Evolutionary conservation across 2,888 invertebrate species (phyloP).

Genomic region (Netelia fuscicornis): DNA sequence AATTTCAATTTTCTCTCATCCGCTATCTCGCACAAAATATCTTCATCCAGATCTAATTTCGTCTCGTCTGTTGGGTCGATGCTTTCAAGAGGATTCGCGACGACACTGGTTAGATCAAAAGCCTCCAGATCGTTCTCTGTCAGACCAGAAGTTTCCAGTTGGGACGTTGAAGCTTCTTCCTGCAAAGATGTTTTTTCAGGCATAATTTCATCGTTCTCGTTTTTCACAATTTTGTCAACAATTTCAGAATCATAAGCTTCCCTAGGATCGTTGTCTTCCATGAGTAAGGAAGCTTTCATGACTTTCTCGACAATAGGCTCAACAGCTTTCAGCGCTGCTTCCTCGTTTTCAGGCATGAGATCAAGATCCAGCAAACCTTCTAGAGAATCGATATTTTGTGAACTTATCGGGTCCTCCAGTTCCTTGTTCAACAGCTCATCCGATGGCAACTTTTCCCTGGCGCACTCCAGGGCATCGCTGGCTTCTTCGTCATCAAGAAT

Average conservation of each 20-base stretch:
- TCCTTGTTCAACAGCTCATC: slow-evolving; percentile 71
- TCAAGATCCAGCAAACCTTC: slow-evolving; percentile 74
- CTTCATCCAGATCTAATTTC: slow-evolving; percentile 60
- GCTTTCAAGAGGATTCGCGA: slow-evolving; percentile 40
- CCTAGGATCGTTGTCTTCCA: slow-evolving; percentile 64
- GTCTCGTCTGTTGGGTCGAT: slow-evolving; percentile 46
- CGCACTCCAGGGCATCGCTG: slow-evolving; percentile 50
- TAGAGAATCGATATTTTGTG: slow-evolving; percentile 73
- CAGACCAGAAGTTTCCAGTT: slow-evolving; percentile 31
- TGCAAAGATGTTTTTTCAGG: slow-evolving; percentile 18
- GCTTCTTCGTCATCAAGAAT: slow-evolving; percentile 71
- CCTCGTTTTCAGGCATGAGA: slow-evolving; percentile 69
- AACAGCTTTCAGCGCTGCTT: slow-evolving; percentile 54
- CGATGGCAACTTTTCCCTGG: slow-evolving; percentile 69
- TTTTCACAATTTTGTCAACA: slow-evolving; percentile 26
- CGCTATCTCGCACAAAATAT: slow-evolving; percentile 43
- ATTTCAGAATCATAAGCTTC: slow-evolving; percentile 27
- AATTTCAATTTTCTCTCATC: slow-evolving; percentile 25
- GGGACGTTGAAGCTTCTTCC: not conserved
- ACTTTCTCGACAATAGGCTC: slow-evolving; percentile 60
- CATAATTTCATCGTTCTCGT: slow-evolving; percentile 39
- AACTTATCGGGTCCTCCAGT: slow-evolving; percentile 69
- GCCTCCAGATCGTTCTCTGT: slow-evolving; percentile 58
- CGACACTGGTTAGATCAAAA: slow-evolving; percentile 54
- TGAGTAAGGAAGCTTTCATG: slow-evolving; percentile 67